Evolutionary conservation across 1,140 invertebrate genomes (phyloP), one percentile per base, ranked within the genome.

Genomic region (Procambarus virginalis): DNA sequence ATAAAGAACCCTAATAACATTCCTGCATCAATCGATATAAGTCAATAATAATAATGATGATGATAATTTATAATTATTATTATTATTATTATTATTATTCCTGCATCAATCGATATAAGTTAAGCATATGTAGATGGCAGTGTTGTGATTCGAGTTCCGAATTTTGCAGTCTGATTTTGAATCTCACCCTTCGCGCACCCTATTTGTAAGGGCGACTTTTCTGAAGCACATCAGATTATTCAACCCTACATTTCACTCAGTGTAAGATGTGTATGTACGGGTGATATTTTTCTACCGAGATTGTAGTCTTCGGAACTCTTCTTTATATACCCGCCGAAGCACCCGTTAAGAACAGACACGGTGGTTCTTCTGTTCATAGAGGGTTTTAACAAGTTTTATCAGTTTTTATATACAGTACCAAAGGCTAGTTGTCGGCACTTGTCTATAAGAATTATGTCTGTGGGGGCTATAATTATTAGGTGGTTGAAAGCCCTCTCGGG

Each of bases 1-100:
- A 90, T 92, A 92, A 91, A 87, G 89, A 89, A 92, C 86, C 91
- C 83, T 89, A 85, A 79, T 92, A 90, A 92, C 91, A 92, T 92
- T 92, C 91, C 91, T 87, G 81, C 91, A 86, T 89, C 86, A 90
- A 82, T 90, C 79, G 78, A 90, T 82, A 79, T 84, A 86, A 86
- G 73, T 86, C 82, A 84, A 84, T 84, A 84, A 84, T 84, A 75
- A 84, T 84, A 75, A 75, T 84, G 68, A 84, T 84, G 51, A 70
- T 84, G 22, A 84, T 84, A 84, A 84, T 84, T 51, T 17, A 73
- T 75, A 22, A 70, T 84, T 84, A 55, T 73, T 84, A 84, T n/a
- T 84, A 84, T 84, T 84, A 64, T 79, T 79, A 86, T 79, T 86
- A 86, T 79, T 86, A 86, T 77, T 73, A 86, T 86, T 86, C 70